Evolutionary conservation across 1,140 invertebrate genomes (phyloP), one percentile per base, ranked within the genome.

Genomic region (Zophobas morio): DNA sequence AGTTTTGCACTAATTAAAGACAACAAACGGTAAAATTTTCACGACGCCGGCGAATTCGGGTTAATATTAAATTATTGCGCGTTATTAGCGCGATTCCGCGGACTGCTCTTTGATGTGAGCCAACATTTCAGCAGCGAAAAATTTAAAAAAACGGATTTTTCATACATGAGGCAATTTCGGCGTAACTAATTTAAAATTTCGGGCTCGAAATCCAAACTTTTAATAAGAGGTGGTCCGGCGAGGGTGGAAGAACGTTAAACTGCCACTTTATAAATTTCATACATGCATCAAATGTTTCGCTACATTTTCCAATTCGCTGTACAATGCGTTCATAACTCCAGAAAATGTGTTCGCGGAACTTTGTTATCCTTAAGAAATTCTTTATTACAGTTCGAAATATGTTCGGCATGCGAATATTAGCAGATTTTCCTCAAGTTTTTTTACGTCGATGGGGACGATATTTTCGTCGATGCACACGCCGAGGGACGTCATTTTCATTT

Each of bases 1-100:
- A 73, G 51, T 56, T 73, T 73, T 56, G 51, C 71, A 73, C 49
- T 73, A 73, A 73, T 73, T 73, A 73, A 40, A 73, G 39, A 34
- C 37, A 73, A 66, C 60, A 66, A 66, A 66, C 60, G n/a, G 37
- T 56, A 54, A 73, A 73, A 54, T 32, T 66, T 42, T 40, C n/a
- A 66, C 33, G 42, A 33, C 20, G 20, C 20, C 20, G 20, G 20
- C 20, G 20, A 20, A 20, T 20, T 20, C 56, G 37, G 56, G 34
- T 60, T 60, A 60, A 60, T 60, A 35, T 60, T 60, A 37, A 60
- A 60, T 60, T 60, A 60, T 60, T 60, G n/a, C 56, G 35, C 8
- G 36, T 37, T 60, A 60, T 60, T 60, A 60, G 56, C 36, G 54
- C 34, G 20, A 8, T 60, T 60, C 37, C 34, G 56, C 35, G 56